Evolutionary conservation across 2,797 vertebrate species (phyloP).

Genomic region (Mus minutoides): DNA sequence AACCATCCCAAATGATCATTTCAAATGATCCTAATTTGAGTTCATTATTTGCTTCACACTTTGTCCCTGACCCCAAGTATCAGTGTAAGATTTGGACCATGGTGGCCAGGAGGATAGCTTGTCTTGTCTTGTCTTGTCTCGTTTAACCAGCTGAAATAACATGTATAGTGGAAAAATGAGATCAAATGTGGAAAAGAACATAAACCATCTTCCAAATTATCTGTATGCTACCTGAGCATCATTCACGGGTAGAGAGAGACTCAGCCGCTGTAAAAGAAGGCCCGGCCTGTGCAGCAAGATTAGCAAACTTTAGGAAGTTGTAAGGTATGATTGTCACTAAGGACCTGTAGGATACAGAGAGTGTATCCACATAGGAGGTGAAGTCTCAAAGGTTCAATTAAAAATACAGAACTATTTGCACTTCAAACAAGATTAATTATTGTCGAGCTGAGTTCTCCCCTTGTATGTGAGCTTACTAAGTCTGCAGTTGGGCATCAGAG

Average conservation of each 20-base stretch:
- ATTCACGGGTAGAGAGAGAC: not conserved
- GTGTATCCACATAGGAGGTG: conserved; percentile 14
- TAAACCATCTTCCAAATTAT: not conserved
- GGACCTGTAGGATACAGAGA: not conserved
- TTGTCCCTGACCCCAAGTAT: not conserved
- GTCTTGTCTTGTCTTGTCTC: not conserved
- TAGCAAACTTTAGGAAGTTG: not conserved
- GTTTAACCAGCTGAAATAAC: not conserved
- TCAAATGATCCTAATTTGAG: not conserved
- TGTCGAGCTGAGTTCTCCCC: not conserved
- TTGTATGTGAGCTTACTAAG: not conserved
- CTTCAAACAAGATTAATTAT: not conserved
- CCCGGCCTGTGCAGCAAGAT: not conserved
- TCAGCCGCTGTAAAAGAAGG: not conserved
- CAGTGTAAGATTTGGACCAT: conserved; percentile 23
- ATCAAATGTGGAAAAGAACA: not conserved
- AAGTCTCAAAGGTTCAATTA: not conserved
- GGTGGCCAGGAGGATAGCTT: not conserved
- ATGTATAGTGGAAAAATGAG: not conserved
- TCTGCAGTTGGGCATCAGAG: not conserved
- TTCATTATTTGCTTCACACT: conserved; percentile 2
- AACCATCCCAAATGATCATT: not conserved
- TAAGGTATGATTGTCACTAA: not conserved
- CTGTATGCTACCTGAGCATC: not conserved
- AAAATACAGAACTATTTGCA: not conserved